Evolutionary conservation across 2,888 invertebrate genomes (phyloP).

Genomic region (Argyresthia goedartella): DNA sequence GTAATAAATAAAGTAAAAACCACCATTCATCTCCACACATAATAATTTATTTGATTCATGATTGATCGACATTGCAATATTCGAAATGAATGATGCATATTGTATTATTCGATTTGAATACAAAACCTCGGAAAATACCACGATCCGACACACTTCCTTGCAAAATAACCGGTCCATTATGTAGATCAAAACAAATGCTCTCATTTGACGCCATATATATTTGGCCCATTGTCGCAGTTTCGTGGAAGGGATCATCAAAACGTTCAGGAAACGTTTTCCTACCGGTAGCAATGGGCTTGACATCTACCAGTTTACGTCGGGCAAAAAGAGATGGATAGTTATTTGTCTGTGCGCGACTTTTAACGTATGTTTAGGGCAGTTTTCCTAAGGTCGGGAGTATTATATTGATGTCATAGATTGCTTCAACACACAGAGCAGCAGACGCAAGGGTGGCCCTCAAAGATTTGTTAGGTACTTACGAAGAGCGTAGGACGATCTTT

Average conservation of each 20-base stretch:
- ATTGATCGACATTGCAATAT: too few species aligned
- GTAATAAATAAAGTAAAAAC: too few species aligned
- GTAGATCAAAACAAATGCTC: slow-evolving; percentile 50
- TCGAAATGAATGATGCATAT: too few species aligned
- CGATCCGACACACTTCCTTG: background rate
- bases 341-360: slow-evolving; percentile 16
- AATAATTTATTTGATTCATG: too few species aligned
- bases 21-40: too few species aligned
- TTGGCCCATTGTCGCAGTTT: slow-evolving; percentile 35
- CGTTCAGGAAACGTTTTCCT: slow-evolving; percentile 29
- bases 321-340: slow-evolving; percentile 18
- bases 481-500: too few species aligned
- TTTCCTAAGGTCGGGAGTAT: slow-evolving; percentile 22
- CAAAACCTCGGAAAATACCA: too few species aligned
- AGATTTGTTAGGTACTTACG: too few species aligned
- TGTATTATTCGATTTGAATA: too few species aligned
- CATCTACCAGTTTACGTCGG: slow-evolving; percentile 8
- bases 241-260: slow-evolving; percentile 26
- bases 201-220: slow-evolving; percentile 52
- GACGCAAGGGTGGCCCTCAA: too few species aligned
- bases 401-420: slow-evolving; percentile 45
- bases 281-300: slow-evolving; percentile 19
- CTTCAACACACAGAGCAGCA: slow-evolving; percentile 6
- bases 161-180: slow-evolving; percentile 9
- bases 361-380: slow-evolving; percentile 26